These are phyloP conservation scores for Pasiphila rectangulata DNA, from an alignment of 2,888 invertebrate genomes.

Conservation along the genomic window DNA sequence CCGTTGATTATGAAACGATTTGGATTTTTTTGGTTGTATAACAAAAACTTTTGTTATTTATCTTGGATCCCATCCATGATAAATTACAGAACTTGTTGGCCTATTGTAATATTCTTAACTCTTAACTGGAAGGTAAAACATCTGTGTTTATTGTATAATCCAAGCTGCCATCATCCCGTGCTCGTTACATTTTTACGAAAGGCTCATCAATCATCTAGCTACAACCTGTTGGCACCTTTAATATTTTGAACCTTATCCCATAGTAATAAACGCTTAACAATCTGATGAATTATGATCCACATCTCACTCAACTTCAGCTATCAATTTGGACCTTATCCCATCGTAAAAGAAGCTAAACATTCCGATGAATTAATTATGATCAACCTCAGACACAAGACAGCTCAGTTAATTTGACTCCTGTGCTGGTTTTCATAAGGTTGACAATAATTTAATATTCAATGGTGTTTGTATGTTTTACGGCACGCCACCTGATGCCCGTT, in stretches of 20 bases:
- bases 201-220: slow-evolving; percentile 20
- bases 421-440: background rate
- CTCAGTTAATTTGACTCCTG: slow-evolving; percentile 2
- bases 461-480: slow-evolving; percentile 13
- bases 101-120: too few relatives aligned
- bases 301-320: background rate
- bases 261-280: background rate
- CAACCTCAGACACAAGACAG: background rate
- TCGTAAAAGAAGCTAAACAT: background rate
- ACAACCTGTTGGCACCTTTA: slow-evolving; percentile 15
- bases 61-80: too few relatives aligned
- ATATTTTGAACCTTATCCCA: slow-evolving; percentile 7
- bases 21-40: too few relatives aligned
- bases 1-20: too few relatives aligned
- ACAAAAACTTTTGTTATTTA: too few relatives aligned
- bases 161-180: slow-evolving; percentile 7
- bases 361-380: too few relatives aligned
- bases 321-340: background rate
- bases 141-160: too few relatives aligned
- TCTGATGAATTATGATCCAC: too few relatives aligned
- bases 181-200: slow-evolving; percentile 18
- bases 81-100: too few relatives aligned
- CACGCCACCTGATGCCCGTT: slow-evolving; percentile 1
- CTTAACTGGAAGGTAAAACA: too few relatives aligned
- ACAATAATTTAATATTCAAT: background rate